Evolutionary conservation across 2,797 vertebrate genomes (phyloP).

Genomic region (Otolemur crassicaudatus): DNA sequence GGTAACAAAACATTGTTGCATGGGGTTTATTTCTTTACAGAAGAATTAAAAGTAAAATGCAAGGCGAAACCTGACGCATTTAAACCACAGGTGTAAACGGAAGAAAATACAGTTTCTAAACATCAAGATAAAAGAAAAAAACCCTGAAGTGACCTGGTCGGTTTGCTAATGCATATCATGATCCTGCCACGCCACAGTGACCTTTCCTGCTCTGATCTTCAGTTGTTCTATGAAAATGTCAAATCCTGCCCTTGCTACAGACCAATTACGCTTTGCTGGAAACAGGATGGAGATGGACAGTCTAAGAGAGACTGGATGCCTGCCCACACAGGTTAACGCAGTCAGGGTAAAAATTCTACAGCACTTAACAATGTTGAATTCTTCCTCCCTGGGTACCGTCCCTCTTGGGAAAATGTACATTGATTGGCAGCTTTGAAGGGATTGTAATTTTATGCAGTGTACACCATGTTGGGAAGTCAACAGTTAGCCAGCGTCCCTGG

Average conservation of each 20-base stretch:
- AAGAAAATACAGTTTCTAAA: slow-evolving; percentile 7
- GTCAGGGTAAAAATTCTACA: neutral
- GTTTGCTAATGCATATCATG: slow-evolving; percentile 25
- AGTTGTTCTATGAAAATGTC: slow-evolving; percentile 77
- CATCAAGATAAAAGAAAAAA: slow-evolving; percentile 20
- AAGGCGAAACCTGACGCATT: neutral
- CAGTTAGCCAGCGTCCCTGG: neutral
- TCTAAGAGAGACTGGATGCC: neutral
- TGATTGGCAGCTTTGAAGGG: neutral
- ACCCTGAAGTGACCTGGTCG: neutral
- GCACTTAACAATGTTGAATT: slow-evolving; percentile 32
- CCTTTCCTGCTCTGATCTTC: slow-evolving; percentile 64
- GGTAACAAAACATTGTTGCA: neutral
- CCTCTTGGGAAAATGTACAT: neutral
- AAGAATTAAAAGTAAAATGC: slow-evolving; percentile 17
- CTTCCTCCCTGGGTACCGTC: neutral
- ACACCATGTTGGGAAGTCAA: neutral
- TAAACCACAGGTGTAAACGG: neutral
- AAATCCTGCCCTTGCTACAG: slow-evolving; percentile 36
- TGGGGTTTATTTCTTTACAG: neutral
- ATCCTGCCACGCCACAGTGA: neutral
- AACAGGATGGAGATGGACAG: neutral
- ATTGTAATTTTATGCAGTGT: neutral
- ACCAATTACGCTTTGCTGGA: slow-evolving; percentile 48
- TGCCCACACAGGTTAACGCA: neutral